Evolutionary conservation across 2,888 invertebrate species (phyloP), one percentile per base, ranked within the genome.

Genomic region (Odontocolon sp.): DNA sequence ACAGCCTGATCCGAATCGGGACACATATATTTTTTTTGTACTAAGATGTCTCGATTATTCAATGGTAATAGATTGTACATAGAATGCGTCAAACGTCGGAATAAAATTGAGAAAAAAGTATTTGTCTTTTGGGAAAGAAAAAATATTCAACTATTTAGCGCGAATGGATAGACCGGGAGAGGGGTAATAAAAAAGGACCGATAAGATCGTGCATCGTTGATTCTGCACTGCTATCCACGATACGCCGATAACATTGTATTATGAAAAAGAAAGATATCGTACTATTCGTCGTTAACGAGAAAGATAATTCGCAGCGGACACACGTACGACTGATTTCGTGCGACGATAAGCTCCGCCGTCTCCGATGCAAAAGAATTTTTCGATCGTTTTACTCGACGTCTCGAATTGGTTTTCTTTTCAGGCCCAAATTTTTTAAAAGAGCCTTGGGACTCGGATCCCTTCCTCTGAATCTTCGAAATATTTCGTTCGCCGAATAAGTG

Each of bases 381-480:
- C 54, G 21, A 6, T 11, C 21, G 16, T 45, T n/a, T 54, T 67
- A 67, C 28, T 71, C 66, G 9, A 11, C 6, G 5, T 4, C 8
- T 42, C 69, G 47, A 8, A 23, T 59, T 31, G 28, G 26, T 16
- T 64, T 59, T 8, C 5, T 42, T 64, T 92, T 91, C 77, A 94
- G 88, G 38, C 94, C 93, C 52, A 94, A 91, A 74, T 93, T 93
- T 81, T 93, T 94, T 0, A 98, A 90, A 38, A 98, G 90, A 0
- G 97, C 96, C 86, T 96, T 95, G 0, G 95, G 94, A 1, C 96
- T 96, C 0, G 98, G 98, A 91, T 99, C 98, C 57, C 98, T 93
- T 0, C 98, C 98, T 78, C 97, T 93, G 91, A 98, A 99, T 86
- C 95, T 93, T 70, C 98, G 92, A 91, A 99, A 99, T 3, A 97